phyloP scores from a whole-genome alignment of 1,140 invertebrate species.

The Elymnias hypermnestra region DNA sequence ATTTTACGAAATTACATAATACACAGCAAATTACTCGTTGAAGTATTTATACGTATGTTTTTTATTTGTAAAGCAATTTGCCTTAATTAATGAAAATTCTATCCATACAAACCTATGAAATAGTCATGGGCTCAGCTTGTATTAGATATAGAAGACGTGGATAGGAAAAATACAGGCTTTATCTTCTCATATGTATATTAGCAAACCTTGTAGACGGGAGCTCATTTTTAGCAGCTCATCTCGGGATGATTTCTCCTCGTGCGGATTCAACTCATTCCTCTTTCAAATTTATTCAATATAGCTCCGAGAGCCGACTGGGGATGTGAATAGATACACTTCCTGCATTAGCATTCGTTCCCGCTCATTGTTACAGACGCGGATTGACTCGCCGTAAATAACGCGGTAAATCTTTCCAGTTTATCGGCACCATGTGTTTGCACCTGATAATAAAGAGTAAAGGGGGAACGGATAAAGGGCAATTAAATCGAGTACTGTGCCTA shows the following conservation, averaged over 20 bases:
- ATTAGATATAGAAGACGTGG: no score
- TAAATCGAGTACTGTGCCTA: not conserved
- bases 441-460: not conserved
- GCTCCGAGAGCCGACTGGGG: no score
- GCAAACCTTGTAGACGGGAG: not conserved
- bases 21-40: no score
- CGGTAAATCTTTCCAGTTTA: conserved; percentile 1
- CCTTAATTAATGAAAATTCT: no score
- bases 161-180: no score
- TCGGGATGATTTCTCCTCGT: not conserved
- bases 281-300: conserved; percentile 71
- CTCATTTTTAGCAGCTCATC: conserved; percentile 2
- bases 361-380: not conserved
- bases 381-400: not conserved
- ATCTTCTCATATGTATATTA: no score
- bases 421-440: not conserved
- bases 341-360: not conserved
- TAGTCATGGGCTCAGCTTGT: no score
- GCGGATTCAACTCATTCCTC: conserved; percentile 7
- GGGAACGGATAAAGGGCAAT: not conserved
- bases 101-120: no score
- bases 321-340: not conserved
- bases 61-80: no score
- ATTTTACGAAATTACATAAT: no score
- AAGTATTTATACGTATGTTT: no score